These are phyloP conservation scores for Colossoma macropomum DNA, from an alignment of 2,113 vertebrate species.

Conservation along the genomic window DNA sequence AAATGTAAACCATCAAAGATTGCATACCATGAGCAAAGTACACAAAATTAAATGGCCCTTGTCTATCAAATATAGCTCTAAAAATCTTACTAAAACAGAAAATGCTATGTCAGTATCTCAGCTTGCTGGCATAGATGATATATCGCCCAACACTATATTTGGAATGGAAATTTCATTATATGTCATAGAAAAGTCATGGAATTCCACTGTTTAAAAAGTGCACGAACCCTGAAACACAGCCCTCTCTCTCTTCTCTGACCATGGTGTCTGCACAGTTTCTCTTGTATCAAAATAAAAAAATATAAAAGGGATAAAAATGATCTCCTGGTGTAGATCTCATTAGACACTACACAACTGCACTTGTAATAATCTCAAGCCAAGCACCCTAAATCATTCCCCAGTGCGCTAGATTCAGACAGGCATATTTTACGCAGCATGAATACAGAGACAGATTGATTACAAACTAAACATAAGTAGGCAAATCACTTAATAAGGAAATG, in stretches of 20 bases:
- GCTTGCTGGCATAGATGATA: too few species aligned
- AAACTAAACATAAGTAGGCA: neutral
- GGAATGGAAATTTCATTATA: too few species aligned
- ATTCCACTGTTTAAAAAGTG: too few species aligned
- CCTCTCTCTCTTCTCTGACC: neutral
- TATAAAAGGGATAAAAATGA: neutral
- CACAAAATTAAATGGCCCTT: too few species aligned
- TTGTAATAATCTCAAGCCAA: neutral
- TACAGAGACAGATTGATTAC: neutral
- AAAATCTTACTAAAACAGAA: too few species aligned
- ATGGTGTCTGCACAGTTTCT: neutral
- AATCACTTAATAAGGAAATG: conserved; percentile 24
- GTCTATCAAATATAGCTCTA: too few species aligned
- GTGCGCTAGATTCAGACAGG: neutral
- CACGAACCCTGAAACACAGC: neutral
- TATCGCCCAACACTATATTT: too few species aligned
- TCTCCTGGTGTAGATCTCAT: neutral
- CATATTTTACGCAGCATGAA: neutral
- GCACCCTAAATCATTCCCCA: neutral
- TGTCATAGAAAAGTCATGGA: too few species aligned
- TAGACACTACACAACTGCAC: neutral
- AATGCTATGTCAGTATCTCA: too few species aligned
- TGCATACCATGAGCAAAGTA: too few species aligned
- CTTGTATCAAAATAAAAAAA: neutral
- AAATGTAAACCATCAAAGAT: too few species aligned